These are phyloP conservation scores for Pseudomyrmex sp. DNA, from an alignment of 1,140 invertebrate species.

Conservation along the genomic window DNA sequence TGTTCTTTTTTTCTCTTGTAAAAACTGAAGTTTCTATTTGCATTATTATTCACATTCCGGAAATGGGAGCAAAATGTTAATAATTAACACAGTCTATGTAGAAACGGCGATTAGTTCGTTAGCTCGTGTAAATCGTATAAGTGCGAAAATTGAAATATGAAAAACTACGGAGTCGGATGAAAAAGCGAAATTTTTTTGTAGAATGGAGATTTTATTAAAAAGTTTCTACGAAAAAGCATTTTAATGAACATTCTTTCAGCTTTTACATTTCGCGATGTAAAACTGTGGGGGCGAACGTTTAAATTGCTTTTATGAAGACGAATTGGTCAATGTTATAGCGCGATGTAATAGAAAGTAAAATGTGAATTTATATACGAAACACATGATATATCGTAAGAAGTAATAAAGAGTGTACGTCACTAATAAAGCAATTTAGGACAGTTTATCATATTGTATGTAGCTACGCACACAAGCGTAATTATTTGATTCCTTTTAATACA, in stretches of 20 bases:
- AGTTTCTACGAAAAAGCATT: conserved; percentile 34
- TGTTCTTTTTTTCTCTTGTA: too few relatives aligned
- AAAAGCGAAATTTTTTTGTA: conserved; percentile 39
- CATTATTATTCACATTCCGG: too few relatives aligned
- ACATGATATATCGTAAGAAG: neutral
- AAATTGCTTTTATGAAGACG: conserved; percentile 45
- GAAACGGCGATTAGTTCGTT: conserved; percentile 9
- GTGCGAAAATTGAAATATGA: conserved; percentile 25
- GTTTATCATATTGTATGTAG: neutral
- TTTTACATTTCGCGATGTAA: conserved; percentile 34
- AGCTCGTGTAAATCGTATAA: neutral
- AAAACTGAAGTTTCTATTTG: too few relatives aligned
- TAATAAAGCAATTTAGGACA: conserved; percentile 1
- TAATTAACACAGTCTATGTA: too few relatives aligned
- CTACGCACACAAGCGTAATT: neutral
- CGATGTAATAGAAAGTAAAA: conserved; percentile 23
- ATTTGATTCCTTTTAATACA: conserved; percentile 15
- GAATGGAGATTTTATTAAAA: conserved; percentile 53
- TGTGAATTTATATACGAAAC: neutral
- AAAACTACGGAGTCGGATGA: neutral
- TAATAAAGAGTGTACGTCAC: neutral
- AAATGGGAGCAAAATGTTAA: too few relatives aligned
- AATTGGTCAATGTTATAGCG: conserved; percentile 23
- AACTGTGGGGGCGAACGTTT: conserved; percentile 13
- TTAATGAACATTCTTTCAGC: conserved; percentile 36